phyloP scores from a whole-genome alignment of 2,797 vertebrate species.

The Nasua narica region DNA sequence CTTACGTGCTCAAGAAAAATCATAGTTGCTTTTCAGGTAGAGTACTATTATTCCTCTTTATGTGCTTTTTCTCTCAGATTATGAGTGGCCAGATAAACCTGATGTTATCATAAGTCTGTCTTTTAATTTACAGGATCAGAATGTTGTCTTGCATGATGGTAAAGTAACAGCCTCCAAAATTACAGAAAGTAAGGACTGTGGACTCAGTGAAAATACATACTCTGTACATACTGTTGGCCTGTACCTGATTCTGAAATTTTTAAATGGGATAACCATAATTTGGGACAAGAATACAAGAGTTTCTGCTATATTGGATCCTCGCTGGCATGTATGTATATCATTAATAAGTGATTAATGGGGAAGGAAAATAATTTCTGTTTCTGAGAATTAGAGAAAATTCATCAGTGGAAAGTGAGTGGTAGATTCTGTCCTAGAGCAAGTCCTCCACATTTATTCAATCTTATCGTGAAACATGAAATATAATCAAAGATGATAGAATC shows the following conservation, averaged over 20 bases:
- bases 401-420: background rate
- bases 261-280: constrained; percentile 63
- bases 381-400: background rate
- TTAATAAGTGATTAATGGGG: background rate
- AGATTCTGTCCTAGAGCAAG: background rate
- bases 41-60: background rate
- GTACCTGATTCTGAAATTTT: constrained; percentile 72
- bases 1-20: constrained; percentile 79
- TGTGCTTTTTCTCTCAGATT: background rate
- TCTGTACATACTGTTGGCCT: constrained; percentile 74
- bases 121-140: constrained; percentile 67
- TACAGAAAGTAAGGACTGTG: constrained; percentile 58
- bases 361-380: background rate
- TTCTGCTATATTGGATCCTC: constrained; percentile 69
- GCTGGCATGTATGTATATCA: constrained; percentile 70
- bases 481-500: background rate
- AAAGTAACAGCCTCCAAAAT: constrained; percentile 70
- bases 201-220: constrained; percentile 9
- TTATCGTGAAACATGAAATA: background rate
- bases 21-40: constrained; percentile 69
- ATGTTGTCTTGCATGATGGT: constrained; percentile 77
- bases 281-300: constrained; percentile 80
- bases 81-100: background rate
- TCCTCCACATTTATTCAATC: background rate
- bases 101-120: background rate